These are phyloP conservation scores for Mamestra brassicae DNA, from an alignment of 2,888 invertebrate species.

Conservation along the genomic window DNA sequence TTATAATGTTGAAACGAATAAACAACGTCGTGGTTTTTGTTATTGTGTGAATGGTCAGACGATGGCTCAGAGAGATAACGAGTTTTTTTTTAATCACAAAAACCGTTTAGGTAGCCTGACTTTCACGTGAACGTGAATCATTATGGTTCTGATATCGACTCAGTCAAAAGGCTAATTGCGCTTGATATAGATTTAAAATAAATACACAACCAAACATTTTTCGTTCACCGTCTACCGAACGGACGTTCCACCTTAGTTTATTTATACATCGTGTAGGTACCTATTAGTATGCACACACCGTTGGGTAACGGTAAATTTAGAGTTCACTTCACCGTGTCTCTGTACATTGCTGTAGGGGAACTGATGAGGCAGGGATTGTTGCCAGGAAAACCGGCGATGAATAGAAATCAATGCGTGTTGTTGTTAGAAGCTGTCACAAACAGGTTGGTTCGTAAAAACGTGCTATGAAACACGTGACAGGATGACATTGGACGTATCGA, in stretches of 20 bases:
- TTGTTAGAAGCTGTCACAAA: conserved; percentile 13
- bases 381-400: conserved; percentile 17
- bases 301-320: conserved; percentile 34
- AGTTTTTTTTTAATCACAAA: background rate
- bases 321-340: background rate
- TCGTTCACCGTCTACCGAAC: conserved; percentile 2
- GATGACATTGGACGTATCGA: conserved; percentile 45
- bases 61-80: background rate
- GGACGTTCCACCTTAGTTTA: conserved; percentile 27
- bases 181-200: conserved; percentile 9
- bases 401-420: conserved; percentile 8
- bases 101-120: background rate
- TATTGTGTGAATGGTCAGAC: conserved; percentile 35
- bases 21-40: conserved; percentile 22
- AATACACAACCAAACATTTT: conserved; percentile 2
- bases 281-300: conserved; percentile 26
- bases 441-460: conserved; percentile 51
- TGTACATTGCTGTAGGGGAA: conserved; percentile 32
- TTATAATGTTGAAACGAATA: conserved; percentile 30
- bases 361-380: too few relatives aligned
- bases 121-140: conserved; percentile 25
- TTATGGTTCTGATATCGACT: background rate
- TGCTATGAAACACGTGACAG: conserved; percentile 50
- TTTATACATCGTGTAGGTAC: conserved; percentile 20
- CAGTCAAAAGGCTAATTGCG: conserved; percentile 24